A percentile compares a stretch with the other conserved stretches of the same genome.
These are phyloP conservation scores for Coleophora deauratella DNA, from an alignment of 2,888 invertebrate species.

Conservation along the genomic window DNA sequence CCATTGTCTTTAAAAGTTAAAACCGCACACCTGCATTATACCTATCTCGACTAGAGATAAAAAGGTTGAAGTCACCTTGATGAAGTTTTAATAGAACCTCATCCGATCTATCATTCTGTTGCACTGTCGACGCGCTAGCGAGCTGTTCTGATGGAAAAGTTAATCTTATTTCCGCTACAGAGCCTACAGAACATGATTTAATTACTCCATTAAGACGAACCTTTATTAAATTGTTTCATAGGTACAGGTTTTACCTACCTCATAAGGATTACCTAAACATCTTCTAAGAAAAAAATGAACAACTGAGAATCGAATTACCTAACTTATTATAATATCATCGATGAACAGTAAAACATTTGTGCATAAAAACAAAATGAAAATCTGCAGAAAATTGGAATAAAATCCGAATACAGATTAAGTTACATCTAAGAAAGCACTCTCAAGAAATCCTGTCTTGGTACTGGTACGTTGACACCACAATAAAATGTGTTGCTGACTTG, in stretches of 20 bases:
- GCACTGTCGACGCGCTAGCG: not conserved
- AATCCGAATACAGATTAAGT: conserved; percentile 37
- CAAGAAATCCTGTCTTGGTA: conserved; percentile 42
- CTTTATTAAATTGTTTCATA: too few species aligned
- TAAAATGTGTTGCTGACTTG: conserved; percentile 56
- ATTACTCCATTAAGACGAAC: too few species aligned
- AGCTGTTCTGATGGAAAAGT: too few species aligned
- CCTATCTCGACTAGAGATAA: conserved; percentile 37
- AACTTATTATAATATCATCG: too few species aligned
- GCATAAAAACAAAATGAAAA: too few species aligned
- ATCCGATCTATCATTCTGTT: conserved; percentile 3
- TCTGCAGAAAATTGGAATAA: conserved; percentile 22
- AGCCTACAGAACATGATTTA: too few species aligned
- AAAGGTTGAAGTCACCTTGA: conserved; percentile 34
- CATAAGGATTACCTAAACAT: too few species aligned
- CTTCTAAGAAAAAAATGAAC: too few species aligned
- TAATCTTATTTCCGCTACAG: too few species aligned
- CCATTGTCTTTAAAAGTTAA: conserved; percentile 59
- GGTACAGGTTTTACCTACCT: too few species aligned
- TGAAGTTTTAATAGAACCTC: conserved; percentile 14
- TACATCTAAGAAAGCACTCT: conserved; percentile 33
- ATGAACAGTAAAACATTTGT: too few species aligned
- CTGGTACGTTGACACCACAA: conserved; percentile 58
- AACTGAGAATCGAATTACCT: too few species aligned
- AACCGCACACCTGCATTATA: conserved; percentile 45